Evolutionary conservation across 2,113 vertebrate species (phyloP), one percentile per base, ranked within the genome.

Genomic region (Sorex fumeus): DNA sequence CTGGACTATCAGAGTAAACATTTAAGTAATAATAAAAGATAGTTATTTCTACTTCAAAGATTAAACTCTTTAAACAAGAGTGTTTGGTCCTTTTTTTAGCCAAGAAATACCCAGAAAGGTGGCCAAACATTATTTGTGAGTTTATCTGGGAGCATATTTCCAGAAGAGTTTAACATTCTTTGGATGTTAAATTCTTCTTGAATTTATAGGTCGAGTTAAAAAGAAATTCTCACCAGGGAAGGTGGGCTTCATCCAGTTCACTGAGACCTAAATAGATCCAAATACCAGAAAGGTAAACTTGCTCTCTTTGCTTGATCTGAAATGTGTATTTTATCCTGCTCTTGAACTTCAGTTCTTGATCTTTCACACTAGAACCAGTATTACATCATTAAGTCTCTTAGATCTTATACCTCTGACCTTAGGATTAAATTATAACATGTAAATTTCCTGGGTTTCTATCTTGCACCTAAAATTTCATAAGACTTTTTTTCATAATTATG

Each of bases 1-100:
- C 27, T 12, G 11, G 28, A 30, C 27, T 6, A 27, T 27, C 7
- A 66, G 34, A 9, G n/a, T 25, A 83, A 71, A 69, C 25, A 88
- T 77, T 8, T 19, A 76, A 90, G 34, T n/a, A 74, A 95, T 47
- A 30, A 83, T 34, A 64, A 76, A 66, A 36, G 11, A 40, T 18
- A 69, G n/a, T 40, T 70, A 53, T 77, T 88, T 91, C n/a, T 85
- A 15, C 18, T 74, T 86, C 8, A 88, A 75, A 84, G 23, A 71
- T 30, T 0, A 71, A 50, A 64, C 19, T 69, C 4, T 77, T 43
- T 6, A 69, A 50, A 77, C 11, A 81, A 74, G 12, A n/a, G 6
- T 79, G 18, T 72, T 2, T 57, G 18, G 13, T 86, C 13, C 67
- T 75, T 72, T 84, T 62, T 66, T 57, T 30, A 25, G 16, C 36